phyloP scores from a whole-genome alignment of 2,797 vertebrate genomes.

The Oryzias dopingdopingensis region DNA sequence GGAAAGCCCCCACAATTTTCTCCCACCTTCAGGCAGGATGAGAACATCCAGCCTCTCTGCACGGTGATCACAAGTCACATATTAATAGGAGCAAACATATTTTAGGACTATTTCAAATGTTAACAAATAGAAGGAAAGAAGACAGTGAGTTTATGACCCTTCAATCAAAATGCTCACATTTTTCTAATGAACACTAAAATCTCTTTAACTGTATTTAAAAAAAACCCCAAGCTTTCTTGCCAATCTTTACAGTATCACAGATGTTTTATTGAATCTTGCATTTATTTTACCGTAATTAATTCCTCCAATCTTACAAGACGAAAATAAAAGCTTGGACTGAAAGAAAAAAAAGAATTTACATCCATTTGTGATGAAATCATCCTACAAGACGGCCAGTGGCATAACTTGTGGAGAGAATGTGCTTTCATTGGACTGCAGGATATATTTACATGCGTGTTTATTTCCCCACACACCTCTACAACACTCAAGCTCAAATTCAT shows the following conservation, averaged over 20 bases:
- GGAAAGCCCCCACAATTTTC: slow-evolving; percentile 33
- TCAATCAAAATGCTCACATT: background rate
- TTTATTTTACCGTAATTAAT: slow-evolving; percentile 19
- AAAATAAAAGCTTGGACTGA: slow-evolving; percentile 53
- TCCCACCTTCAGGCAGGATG: slow-evolving; percentile 16
- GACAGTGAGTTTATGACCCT: too few relatives aligned
- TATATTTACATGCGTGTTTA: background rate
- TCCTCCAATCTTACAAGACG: slow-evolving; percentile 29
- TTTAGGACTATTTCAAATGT: too few relatives aligned
- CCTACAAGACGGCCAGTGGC: slow-evolving; percentile 58
- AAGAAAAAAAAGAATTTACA: slow-evolving; percentile 38
- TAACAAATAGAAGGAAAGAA: too few relatives aligned
- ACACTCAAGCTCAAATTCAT: slow-evolving; percentile 3
- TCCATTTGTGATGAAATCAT: slow-evolving; percentile 44
- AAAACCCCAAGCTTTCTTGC: slow-evolving; percentile 19
- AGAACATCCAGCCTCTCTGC: background rate
- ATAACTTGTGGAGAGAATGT: slow-evolving; percentile 10
- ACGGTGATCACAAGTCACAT: background rate
- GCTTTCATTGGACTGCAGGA: background rate
- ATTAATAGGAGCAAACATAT: background rate
- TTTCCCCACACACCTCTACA: background rate
- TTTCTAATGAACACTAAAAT: background rate
- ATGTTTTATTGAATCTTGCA: background rate
- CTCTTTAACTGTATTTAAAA: slow-evolving; percentile 18
- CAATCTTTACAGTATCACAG: background rate